Base-by-base conservation (phyloP, 2,888 invertebrate species). In the Mystacides longicornis region DNA sequence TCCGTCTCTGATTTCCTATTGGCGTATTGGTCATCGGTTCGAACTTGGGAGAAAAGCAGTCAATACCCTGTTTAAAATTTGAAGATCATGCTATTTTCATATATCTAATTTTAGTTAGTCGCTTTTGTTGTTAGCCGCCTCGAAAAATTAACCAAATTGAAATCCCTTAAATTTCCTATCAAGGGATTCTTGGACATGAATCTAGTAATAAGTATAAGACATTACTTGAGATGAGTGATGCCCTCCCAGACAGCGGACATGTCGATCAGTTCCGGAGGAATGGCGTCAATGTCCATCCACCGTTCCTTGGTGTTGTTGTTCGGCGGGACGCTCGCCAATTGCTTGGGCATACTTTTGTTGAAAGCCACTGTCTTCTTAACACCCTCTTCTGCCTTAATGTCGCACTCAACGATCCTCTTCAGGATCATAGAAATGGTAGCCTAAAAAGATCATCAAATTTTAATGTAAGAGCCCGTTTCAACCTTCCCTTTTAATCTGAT, bases 161-260 rank as follows among this genome's bases (percentile, higher is more conserved):
- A n/a, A n/a, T n/a, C n/a, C n/a, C n/a, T n/a, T n/a, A n/a, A n/a
- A n/a, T n/a, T n/a, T n/a, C n/a, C n/a, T n/a, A n/a, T n/a, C n/a
- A n/a, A n/a, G n/a, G n/a, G n/a, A n/a, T n/a, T n/a, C n/a, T n/a
- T 11, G 7, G 27, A 27, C 27, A 7, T 27, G 27, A 27, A 27
- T 27, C 7, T 7, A 27, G 5, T 27, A 27, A 7, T 27, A 27
- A 7, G 5, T 27, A 11, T 11, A 27, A 27, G 11, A 7, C 33
- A 54, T 47, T 60, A 80, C 81, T 78, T 77, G 4, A 85, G 71
- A 66, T 82, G 74, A 19, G 77, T 74, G 45, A 85, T 81, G n/a
- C 79, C 81, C 14, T 78, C 74, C 81, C 81, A 85, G 1, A 85
- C 79, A 47, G 74, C 73, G 0, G 80, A 71, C 84, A 85, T 84